Base-by-base conservation (phyloP, 1,140 invertebrate genomes). In the Drosophila albomicans region DNA sequence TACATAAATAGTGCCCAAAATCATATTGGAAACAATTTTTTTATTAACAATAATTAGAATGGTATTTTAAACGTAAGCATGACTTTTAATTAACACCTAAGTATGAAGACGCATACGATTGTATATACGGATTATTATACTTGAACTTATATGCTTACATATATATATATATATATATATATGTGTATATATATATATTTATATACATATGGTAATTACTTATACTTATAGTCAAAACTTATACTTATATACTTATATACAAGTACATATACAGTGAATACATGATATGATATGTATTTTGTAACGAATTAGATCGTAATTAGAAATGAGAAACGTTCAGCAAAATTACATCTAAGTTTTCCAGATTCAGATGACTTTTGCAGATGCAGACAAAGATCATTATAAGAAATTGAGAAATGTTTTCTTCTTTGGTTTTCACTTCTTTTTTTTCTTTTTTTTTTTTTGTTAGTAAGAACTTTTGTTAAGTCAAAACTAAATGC, bases 331-430 rank as follows among this genome's bases (percentile, higher is more conserved):
- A 56, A 46, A 54, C 13, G 66, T 80, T 82, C 87, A 87, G 77
- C 80, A 88, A 82, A 82, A 88, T 87, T 87, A 87, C 79, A 87
- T 52, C 68, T 87, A 87, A 84, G 85, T 87, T 87, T 87, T 87
- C 80, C 84, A 87, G 58, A 78, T 87, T 87, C 84, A 87, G 84
- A 87, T 87, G 84, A 87, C 85, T 88, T 87, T 87, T 88, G 20
- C 20, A 25, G 72, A 87, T 43, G 80, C 80, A 76, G 57, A 76
- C 49, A 75, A 75, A 68, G 54, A 74, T 69, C 59, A 70, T 25
- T 64, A 61, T 61, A 56, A 70, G 38, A 35, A 65, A 48, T 59
- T 28, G 41, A 74, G n/a, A 63, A 38, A 48, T 28, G 13, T 62
- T 58, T 43, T 57, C 28, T 59, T 52, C n/a, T 88, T 84, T 63